Percentiles rank a stretch among this genome's conserved stretches.
phyloP scores from a whole-genome alignment of 2,113 vertebrate genomes.

The Mesitornis unicolor region DNA sequence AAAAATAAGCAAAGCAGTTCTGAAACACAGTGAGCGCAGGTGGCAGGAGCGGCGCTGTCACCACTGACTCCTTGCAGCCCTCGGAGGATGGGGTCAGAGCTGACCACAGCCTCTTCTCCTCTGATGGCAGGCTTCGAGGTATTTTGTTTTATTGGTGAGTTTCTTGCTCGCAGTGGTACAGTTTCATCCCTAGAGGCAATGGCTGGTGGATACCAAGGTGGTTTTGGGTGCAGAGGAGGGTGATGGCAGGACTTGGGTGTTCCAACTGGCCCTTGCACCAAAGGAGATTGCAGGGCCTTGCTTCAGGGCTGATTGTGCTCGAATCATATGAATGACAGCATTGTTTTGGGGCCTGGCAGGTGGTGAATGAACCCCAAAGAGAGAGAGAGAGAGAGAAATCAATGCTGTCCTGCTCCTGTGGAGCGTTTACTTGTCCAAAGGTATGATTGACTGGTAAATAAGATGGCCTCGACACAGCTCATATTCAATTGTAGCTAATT shows the following conservation, averaged over 20 bases:
- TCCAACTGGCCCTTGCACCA: fast-evolving
- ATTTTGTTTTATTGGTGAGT: background rate
- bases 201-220: background rate
- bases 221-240: background rate
- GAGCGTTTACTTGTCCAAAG: background rate
- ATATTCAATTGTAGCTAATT: background rate
- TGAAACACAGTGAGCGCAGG: background rate
- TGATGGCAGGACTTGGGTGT: fast-evolving
- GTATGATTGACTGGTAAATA: background rate
- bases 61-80: fast-evolving
- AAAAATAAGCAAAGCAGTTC: background rate
- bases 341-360: slow-evolving; percentile 1
- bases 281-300: background rate
- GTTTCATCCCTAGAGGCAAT: background rate
- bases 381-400: too few relatives aligned
- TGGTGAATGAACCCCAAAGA: background rate
- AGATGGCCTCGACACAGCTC: background rate
- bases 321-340: background rate
- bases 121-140: background rate
- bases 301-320: fast-evolving
- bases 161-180: background rate
- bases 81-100: background rate
- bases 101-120: fast-evolving
- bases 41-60: background rate
- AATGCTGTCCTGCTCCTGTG: too few relatives aligned